Percentiles rank a stretch among this genome's conserved stretches.
These are phyloP conservation scores for Amblyjoppa proteus DNA, from an alignment of 2,888 invertebrate species.

Conservation along the genomic window DNA sequence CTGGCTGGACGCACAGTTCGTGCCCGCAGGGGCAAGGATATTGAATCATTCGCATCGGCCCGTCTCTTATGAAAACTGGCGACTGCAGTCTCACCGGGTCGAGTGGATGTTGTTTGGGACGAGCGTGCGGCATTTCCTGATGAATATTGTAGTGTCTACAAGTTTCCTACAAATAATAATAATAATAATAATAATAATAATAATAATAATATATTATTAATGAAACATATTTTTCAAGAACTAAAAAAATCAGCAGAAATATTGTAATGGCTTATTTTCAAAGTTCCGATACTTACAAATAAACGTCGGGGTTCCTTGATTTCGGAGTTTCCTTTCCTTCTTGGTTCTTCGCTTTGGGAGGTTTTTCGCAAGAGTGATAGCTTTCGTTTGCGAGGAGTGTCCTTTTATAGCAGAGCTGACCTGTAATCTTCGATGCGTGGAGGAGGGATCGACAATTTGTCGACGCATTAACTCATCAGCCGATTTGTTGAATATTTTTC, in stretches of 20 bases:
- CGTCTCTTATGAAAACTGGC: conserved; percentile 36
- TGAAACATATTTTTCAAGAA: background rate
- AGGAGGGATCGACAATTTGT: conserved; percentile 3
- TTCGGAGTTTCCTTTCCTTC: background rate
- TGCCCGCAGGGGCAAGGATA: conserved; percentile 43
- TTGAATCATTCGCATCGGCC: conserved; percentile 37
- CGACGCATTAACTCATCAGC: background rate
- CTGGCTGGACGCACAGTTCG: conserved; percentile 25
- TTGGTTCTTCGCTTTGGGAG: background rate
- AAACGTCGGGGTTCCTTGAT: background rate
- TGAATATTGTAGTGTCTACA: background rate
- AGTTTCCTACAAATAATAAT: conserved; percentile 8
- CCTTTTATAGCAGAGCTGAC: conserved; percentile 6
- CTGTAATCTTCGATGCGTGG: background rate
- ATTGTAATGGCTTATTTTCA: background rate
- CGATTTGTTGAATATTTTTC: conserved; percentile 15
- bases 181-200: background rate
- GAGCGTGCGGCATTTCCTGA: conserved; percentile 27
- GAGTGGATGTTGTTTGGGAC: background rate
- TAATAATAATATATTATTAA: background rate
- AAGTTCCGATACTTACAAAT: conserved; percentile 22
- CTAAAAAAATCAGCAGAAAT: background rate
- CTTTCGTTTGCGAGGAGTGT: background rate
- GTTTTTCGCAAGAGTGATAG: conserved; percentile 19
- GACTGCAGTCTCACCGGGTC: background rate